Percentiles rank a stretch among this genome's conserved stretches.
phyloP scores from a whole-genome alignment of 92 coral and sea anemone genomes.

The Scolanthus callimorphus region DNA sequence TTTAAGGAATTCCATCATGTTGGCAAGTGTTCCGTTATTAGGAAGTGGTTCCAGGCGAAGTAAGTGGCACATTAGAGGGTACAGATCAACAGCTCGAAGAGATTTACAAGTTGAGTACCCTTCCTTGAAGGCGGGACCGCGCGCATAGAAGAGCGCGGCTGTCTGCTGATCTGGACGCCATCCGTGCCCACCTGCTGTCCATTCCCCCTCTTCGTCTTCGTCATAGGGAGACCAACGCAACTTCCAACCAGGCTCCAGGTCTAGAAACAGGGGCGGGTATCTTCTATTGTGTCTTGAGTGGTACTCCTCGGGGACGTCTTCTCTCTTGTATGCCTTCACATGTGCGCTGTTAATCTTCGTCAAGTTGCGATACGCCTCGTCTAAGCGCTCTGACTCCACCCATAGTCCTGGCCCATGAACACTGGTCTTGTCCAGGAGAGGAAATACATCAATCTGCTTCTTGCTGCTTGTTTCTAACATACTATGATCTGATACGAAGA shows the following conservation, averaged over 20 bases:
- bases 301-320: slow-evolving; percentile 67
- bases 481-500: slow-evolving; percentile 83
- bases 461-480: slow-evolving; percentile 58
- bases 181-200: slow-evolving; percentile 52
- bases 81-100: slow-evolving; percentile 69
- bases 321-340: slow-evolving; percentile 62
- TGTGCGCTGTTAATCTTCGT: slow-evolving; percentile 45
- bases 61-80: slow-evolving; percentile 82
- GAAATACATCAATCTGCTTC: slow-evolving; percentile 44
- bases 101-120: slow-evolving; percentile 36
- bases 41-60: slow-evolving; percentile 55
- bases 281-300: slow-evolving; percentile 78
- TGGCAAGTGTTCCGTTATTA: slow-evolving; percentile 74
- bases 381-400: slow-evolving; percentile 47
- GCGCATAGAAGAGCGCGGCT: slow-evolving; percentile 71
- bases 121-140: slow-evolving; percentile 79
- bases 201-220: slow-evolving; percentile 23
- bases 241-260: slow-evolving; percentile 60
- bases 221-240: not conserved
- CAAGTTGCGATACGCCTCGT: slow-evolving; percentile 60
- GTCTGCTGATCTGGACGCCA: slow-evolving; percentile 29
- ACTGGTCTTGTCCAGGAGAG: slow-evolving; percentile 2
- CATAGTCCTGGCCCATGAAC: slow-evolving; percentile 24
- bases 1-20: slow-evolving; percentile 38
- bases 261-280: slow-evolving; percentile 68